Evolutionary conservation across 2,797 vertebrate species (phyloP).

Genomic region (Cirrhinus molitorella): DNA sequence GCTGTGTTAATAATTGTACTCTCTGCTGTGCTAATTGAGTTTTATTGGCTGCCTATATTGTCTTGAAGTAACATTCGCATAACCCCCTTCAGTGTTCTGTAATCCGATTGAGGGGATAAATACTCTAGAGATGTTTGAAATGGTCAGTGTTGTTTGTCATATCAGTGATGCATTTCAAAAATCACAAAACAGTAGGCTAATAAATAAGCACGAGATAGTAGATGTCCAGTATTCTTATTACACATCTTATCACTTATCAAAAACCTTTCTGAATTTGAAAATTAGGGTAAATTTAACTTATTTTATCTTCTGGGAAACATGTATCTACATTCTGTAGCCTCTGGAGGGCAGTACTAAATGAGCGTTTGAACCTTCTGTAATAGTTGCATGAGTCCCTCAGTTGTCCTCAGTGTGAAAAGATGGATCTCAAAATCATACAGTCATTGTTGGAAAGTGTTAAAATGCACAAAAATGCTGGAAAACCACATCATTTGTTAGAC

Average conservation of each 20-base stretch:
- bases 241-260: background rate
- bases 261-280: too few species aligned
- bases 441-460: too few species aligned
- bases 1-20: slow-evolving; percentile 55
- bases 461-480: too few species aligned
- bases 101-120: background rate
- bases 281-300: too few species aligned
- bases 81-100: slow-evolving; percentile 11
- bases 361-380: too few species aligned
- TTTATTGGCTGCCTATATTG: slow-evolving; percentile 45
- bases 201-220: background rate
- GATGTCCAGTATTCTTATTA: background rate
- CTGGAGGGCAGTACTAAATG: too few species aligned
- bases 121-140: background rate
- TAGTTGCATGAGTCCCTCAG: too few species aligned
- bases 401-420: too few species aligned
- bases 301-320: too few species aligned
- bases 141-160: background rate
- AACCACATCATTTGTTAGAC: too few species aligned
- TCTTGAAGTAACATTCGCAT: background rate
- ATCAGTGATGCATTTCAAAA: background rate
- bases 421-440: too few species aligned
- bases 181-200: background rate
- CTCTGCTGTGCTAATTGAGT: slow-evolving; percentile 47
- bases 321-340: too few species aligned